phyloP scores from a whole-genome alignment of 1,140 invertebrate species.

The Aphelinus certus region DNA sequence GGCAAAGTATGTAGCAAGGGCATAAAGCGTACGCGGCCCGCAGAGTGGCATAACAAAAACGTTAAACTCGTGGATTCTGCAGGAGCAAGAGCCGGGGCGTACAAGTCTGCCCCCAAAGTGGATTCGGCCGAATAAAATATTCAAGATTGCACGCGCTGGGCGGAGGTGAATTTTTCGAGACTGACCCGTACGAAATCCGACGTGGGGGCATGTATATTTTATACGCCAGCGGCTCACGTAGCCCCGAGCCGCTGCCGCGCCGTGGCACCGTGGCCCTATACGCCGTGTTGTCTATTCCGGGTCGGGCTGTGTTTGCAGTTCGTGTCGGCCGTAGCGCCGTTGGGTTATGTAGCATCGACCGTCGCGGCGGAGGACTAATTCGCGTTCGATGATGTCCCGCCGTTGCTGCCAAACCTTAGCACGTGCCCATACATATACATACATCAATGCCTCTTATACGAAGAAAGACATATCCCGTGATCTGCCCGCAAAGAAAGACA shows the following conservation, averaged over 20 bases:
- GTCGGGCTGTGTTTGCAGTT: conserved; percentile 16
- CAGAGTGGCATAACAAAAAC: not conserved
- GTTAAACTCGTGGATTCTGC: conserved; percentile 24
- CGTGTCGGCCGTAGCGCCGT: not conserved
- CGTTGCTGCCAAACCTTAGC: too few relatives aligned
- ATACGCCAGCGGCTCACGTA: conserved; percentile 4
- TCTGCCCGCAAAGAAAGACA: too few relatives aligned
- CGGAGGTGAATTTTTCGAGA: conserved; percentile 23
- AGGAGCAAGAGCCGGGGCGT: not conserved
- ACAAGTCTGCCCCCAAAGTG: not conserved
- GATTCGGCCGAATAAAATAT: conserved; percentile 35
- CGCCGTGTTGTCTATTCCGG: conserved; percentile 24
- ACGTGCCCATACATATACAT: too few relatives aligned
- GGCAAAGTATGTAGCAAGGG: too few relatives aligned
- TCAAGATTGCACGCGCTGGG: conserved; percentile 4
- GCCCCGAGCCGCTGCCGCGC: not conserved
- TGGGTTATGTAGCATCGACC: not conserved
- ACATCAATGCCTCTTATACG: too few relatives aligned
- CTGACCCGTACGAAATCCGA: conserved; percentile 16
- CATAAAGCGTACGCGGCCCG: too few relatives aligned
- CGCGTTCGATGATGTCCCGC: conserved; percentile 6
- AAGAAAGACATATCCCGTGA: too few relatives aligned
- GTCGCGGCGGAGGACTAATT: not conserved
- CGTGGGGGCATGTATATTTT: conserved; percentile 27
- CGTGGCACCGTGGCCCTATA: too few relatives aligned